Conservation (phyloP, 2,797 vertebrate species). For the Aphelocoma californica region DNA sequence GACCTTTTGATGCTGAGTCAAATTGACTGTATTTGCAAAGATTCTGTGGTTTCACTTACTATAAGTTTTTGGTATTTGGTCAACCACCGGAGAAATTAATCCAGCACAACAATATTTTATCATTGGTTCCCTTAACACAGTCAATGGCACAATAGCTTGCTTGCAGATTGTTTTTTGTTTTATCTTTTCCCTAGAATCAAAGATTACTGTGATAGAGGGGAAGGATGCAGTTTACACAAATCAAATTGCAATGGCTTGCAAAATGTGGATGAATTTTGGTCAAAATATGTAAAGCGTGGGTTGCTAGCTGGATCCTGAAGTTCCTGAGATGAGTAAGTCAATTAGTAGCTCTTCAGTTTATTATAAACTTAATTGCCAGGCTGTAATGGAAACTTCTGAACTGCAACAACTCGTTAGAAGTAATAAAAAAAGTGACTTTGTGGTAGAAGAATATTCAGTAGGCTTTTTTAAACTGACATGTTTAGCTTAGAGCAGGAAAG, state of each 20-base stretch:
- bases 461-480: neutral
- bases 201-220: constrained; percentile 19
- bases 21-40: constrained; percentile 87
- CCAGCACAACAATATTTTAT: constrained; percentile 56
- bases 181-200: constrained; percentile 23
- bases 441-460: constrained; percentile 45
- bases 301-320: constrained; percentile 36
- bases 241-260: constrained; percentile 53
- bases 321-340: constrained; percentile 61
- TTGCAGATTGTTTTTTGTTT: constrained; percentile 23
- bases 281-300: constrained; percentile 22
- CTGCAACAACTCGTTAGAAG: constrained; percentile 64
- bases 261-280: constrained; percentile 58
- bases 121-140: constrained; percentile 47
- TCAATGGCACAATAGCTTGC: neutral
- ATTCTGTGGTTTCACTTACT: constrained; percentile 86
- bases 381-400: constrained; percentile 73
- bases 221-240: constrained; percentile 49
- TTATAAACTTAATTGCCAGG: constrained; percentile 72
- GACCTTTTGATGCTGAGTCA: constrained; percentile 86
- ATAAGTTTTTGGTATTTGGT: constrained; percentile 81
- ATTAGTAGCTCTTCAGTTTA: constrained; percentile 71
- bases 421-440: constrained; percentile 45
- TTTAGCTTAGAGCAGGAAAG: neutral
- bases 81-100: constrained; percentile 23